These are phyloP conservation scores for Cantharis rustica DNA, from an alignment of 2,888 invertebrate genomes.

Conservation along the genomic window DNA sequence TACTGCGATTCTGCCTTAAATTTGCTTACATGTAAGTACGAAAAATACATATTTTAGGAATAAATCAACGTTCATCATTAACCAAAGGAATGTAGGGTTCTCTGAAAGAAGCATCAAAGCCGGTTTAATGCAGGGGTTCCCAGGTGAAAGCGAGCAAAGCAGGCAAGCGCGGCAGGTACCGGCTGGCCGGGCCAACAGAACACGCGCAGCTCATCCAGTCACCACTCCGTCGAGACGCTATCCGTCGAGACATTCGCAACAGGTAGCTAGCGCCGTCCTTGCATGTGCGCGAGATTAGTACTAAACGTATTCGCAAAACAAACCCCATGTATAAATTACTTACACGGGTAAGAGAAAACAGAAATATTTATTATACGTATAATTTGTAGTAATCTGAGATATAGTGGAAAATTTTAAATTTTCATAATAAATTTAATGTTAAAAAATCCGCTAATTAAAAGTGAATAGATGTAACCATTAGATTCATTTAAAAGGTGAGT, in stretches of 20 bases:
- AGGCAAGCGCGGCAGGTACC: constrained; percentile 49
- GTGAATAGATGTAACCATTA: not conserved
- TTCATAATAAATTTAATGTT: not conserved
- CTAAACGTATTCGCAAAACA: not conserved
- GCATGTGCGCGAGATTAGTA: constrained; percentile 34
- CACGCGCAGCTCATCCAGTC: constrained; percentile 49
- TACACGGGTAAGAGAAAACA: not conserved
- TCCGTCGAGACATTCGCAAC: constrained; percentile 47
- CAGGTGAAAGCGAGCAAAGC: constrained; percentile 34
- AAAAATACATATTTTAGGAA: not conserved
- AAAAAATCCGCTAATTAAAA: not conserved
- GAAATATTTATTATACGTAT: not conserved
- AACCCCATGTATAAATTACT: constrained; percentile 4
- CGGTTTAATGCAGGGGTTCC: constrained; percentile 29
- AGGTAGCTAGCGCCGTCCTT: constrained; percentile 42
- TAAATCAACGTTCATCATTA: constrained; percentile 10
- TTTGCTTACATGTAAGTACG: not conserved
- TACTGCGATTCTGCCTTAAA: not conserved
- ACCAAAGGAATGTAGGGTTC: not conserved
- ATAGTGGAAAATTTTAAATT: not conserved
- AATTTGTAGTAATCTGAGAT: not conserved
- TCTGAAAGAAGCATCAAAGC: constrained; percentile 21
- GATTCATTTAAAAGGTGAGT: not conserved
- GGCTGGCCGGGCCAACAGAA: constrained; percentile 48
- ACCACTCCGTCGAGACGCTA: constrained; percentile 41